These are phyloP conservation scores for Ephydatia muelleri DNA, from an alignment of 37 sponge, comb jelly and placozoan genomes.

Conservation along the genomic window DNA sequence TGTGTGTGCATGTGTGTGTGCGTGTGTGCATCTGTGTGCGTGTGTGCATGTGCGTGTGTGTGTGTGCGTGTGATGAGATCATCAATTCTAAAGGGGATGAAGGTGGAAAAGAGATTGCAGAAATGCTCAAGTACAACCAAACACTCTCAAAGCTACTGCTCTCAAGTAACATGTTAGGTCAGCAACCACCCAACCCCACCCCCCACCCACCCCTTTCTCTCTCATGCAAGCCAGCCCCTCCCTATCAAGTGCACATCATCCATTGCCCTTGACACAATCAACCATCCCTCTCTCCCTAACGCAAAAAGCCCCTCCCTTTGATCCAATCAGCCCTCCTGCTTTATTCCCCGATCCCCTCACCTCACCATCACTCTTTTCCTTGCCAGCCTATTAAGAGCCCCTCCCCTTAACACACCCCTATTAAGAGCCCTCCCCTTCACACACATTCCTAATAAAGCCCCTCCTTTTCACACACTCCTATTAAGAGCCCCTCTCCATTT, in stretches of 20 bases:
- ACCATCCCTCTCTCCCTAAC: too few relatives aligned
- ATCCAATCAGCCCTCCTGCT: too few relatives aligned
- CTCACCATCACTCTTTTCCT: too few relatives aligned
- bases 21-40: too few relatives aligned
- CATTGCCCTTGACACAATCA: too few relatives aligned
- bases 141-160: constrained; percentile 59
- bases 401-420: background rate
- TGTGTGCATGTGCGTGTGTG: too few relatives aligned
- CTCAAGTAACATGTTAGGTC: constrained; percentile 75
- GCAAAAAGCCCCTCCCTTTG: too few relatives aligned
- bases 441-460: background rate
- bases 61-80: background rate
- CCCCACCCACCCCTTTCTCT: background rate
- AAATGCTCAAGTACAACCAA: constrained; percentile 68
- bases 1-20: too few relatives aligned
- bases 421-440: too few relatives aligned
- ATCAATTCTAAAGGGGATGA: constrained; percentile 51
- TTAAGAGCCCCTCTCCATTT: background rate
- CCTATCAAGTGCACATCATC: too few relatives aligned
- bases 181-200: background rate
- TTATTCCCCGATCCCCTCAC: too few relatives aligned
- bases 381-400: background rate
- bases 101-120: constrained; percentile 66
- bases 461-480: background rate
- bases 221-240: background rate